Percentiles rank a stretch among this genome's conserved stretches.
These are phyloP conservation scores for Pampusana beccarii DNA, from an alignment of 2,113 vertebrate species.

Conservation along the genomic window DNA sequence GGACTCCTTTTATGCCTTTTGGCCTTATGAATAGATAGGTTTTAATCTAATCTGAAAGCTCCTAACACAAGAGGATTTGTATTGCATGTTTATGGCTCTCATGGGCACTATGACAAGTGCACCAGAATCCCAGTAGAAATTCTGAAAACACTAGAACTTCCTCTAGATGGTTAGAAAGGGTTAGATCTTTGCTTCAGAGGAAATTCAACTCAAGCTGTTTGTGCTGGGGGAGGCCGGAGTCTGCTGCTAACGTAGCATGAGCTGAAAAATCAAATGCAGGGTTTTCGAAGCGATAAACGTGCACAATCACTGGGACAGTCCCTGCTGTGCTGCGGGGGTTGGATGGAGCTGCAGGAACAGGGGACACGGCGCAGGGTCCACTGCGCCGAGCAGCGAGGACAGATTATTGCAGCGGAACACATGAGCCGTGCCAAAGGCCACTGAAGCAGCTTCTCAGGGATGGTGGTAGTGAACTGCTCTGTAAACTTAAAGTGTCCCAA, in stretches of 20 bases:
- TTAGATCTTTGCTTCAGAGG: background rate
- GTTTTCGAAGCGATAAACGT: background rate
- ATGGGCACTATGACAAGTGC: background rate
- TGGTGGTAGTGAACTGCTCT: background rate
- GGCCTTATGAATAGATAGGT: background rate
- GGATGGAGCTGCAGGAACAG: background rate
- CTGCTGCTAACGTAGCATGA: background rate
- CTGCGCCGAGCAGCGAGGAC: background rate
- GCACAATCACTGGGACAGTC: background rate
- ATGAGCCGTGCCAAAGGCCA: background rate
- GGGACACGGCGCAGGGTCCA: background rate
- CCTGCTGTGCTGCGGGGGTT: background rate
- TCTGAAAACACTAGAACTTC: background rate
- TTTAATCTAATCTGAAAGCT: slow-evolving; percentile 54
- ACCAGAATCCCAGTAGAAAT: background rate
- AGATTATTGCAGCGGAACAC: background rate
- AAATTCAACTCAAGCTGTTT: background rate
- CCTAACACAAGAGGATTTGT: background rate
- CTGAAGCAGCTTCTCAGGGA: background rate
- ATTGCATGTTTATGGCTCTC: slow-evolving; percentile 22
- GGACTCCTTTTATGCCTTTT: slow-evolving; percentile 21
- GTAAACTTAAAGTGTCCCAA: background rate
- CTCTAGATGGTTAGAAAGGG: background rate
- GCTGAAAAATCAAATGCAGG: background rate
- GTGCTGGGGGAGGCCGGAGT: background rate